Base-by-base conservation (phyloP, 2,797 vertebrate species). In the Catharus ustulatus region DNA sequence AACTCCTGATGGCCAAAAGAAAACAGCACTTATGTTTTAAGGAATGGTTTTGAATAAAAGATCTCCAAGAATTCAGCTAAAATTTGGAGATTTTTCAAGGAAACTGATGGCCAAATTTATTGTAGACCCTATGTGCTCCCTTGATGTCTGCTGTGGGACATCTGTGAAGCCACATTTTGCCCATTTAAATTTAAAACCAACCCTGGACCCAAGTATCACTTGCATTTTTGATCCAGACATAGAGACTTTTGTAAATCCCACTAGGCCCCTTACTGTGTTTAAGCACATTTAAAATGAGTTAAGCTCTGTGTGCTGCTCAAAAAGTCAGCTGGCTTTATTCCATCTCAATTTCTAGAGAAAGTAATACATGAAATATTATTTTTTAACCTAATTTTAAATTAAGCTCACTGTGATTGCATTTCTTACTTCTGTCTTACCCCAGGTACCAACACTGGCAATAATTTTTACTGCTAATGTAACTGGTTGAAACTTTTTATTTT, bases 401-500 rank as follows among this genome's bases (percentile, higher is more conserved):
- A 80, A 38, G 1, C 2, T 32, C 6, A 12, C 4, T 24, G 6
- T 45, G 14, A n/a, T 57, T 85, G 9, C 5, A 26, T 73, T 20
- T 89, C 12, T 36, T 63, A 23, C 13, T 77, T 90, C 27, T 80
- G 18, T 61, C 36, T 84, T 66, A 82, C 49, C 4, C 13, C 7
- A 51, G 13, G 36, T 45, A 49, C 19, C 54, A 80, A 26, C 58
- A 17, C 2, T 29, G 24, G 9, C 46, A 80, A 52, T 52, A 81
- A 67, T 38, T 90, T 90, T 63, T 62, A 57, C 9, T 36, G 19
- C 3, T 89, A 57, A 88, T 59, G 11, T 66, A 76, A 49, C 23
- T n/a, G 12, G n/a, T 52, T 74, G 40, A 86, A 92, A 79, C n/a
- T 89, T 95, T 81, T 43, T 88, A 38, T 78, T 90, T 67, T 20